These are phyloP conservation scores for Electrophaes corylata DNA, from an alignment of 2,888 invertebrate genomes.

Conservation along the genomic window DNA sequence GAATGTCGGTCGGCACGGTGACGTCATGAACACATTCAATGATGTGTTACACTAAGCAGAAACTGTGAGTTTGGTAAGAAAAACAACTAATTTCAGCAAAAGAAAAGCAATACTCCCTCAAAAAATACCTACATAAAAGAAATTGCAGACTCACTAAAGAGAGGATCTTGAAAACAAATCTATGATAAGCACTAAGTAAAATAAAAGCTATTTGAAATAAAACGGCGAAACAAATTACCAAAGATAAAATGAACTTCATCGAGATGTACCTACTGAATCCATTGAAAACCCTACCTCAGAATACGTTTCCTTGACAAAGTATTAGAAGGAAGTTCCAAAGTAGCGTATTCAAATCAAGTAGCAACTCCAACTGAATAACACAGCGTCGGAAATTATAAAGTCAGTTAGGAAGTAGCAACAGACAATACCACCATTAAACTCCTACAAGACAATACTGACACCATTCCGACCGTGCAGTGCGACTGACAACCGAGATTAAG, in stretches of 20 bases:
- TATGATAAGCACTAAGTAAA: too few species aligned
- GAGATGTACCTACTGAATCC: neutral
- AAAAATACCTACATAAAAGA: neutral
- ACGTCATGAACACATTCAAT: slow-evolving; percentile 12
- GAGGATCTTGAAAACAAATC: too few species aligned
- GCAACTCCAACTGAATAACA: neutral
- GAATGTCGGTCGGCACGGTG: slow-evolving; percentile 32
- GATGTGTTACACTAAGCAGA: neutral
- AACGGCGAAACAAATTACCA: neutral
- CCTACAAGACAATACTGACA: slow-evolving; percentile 20
- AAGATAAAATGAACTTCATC: neutral
- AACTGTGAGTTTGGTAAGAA: neutral
- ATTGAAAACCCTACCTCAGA: neutral
- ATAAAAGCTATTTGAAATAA: neutral
- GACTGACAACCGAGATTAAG: slow-evolving; percentile 40
- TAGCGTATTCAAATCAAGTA: neutral
- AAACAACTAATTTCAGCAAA: neutral
- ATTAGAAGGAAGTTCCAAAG: neutral
- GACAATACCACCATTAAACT: slow-evolving; percentile 23
- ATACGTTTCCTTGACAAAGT: neutral
- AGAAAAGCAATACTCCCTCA: neutral
- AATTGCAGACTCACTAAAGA: too few species aligned
- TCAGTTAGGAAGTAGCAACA: slow-evolving; percentile 8
- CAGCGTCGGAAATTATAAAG: slow-evolving; percentile 1
- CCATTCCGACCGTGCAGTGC: slow-evolving; percentile 28